Percentiles rank a stretch among this genome's conserved stretches.
Conservation (phyloP, 2,113 vertebrate genomes). For the Zosterops hypoxanthus region DNA sequence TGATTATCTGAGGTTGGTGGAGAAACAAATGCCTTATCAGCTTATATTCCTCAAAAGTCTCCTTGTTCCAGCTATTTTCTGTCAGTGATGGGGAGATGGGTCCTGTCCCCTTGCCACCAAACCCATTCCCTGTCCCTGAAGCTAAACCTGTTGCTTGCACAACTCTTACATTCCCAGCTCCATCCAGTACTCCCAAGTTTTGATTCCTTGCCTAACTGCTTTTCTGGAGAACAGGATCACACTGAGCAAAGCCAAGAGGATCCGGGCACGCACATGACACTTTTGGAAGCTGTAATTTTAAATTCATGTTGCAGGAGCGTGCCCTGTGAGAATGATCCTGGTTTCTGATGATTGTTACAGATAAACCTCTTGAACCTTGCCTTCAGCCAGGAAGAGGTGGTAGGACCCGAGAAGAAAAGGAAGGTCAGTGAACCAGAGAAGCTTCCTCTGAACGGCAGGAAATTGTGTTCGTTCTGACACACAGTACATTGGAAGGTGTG, state of each 20-base stretch:
- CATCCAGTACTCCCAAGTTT: neutral
- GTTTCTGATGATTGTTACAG: constrained; percentile 74
- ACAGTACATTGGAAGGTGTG: constrained; percentile 17
- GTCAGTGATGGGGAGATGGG: neutral
- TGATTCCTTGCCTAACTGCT: neutral
- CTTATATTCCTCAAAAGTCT: neutral
- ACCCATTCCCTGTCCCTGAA: neutral
- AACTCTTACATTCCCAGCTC: neutral
- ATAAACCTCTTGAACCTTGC: constrained; percentile 46
- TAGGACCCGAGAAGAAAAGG: constrained; percentile 66
- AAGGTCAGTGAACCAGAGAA: constrained; percentile 73
- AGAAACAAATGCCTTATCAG: neutral
- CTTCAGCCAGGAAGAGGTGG: constrained; percentile 64
- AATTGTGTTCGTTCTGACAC: constrained; percentile 1
- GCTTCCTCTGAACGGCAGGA: neutral
- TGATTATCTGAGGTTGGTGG: neutral
- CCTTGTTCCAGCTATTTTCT: neutral
- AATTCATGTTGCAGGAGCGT: neutral
- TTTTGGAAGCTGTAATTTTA: constrained; percentile 47
- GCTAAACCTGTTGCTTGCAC: neutral
- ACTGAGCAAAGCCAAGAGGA: constrained; percentile 2
- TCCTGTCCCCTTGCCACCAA: neutral
- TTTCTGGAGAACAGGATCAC: constrained; percentile 31
- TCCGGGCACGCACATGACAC: constrained; percentile 13
- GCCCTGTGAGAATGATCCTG: constrained; percentile 30